Percentiles rank a stretch among this genome's conserved stretches.
Conservation (phyloP, 2,888 invertebrate genomes). For the Graphium colonna region DNA sequence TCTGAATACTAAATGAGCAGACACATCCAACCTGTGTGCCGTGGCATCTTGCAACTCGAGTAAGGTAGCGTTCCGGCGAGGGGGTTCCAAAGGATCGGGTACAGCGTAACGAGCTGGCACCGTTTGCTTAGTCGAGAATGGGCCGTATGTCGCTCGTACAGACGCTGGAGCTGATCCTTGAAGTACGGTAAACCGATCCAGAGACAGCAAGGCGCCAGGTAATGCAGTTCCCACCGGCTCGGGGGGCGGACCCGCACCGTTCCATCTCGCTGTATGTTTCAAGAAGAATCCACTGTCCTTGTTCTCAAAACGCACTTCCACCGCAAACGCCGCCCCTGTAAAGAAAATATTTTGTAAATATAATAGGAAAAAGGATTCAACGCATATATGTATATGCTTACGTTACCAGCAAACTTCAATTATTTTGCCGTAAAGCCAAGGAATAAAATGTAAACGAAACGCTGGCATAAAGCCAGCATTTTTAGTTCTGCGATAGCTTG, state of each 20-base stretch:
- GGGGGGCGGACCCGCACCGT: slow-evolving; percentile 74
- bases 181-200: slow-evolving; percentile 94
- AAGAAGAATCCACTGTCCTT: slow-evolving; percentile 95
- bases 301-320: slow-evolving; percentile 95
- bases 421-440: slow-evolving; percentile 57
- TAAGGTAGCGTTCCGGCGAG: slow-evolving; percentile 79
- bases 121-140: slow-evolving; percentile 96
- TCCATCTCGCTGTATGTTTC: slow-evolving; percentile 89
- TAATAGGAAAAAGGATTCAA: no score
- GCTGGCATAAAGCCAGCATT: slow-evolving; percentile 63
- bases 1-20: slow-evolving; percentile 94
- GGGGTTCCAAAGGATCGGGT: slow-evolving; percentile 88
- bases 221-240: slow-evolving; percentile 70
- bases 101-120: slow-evolving; percentile 94
- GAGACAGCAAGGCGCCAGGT: slow-evolving; percentile 86
- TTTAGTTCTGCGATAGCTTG: slow-evolving; percentile 44
- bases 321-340: slow-evolving; percentile 84
- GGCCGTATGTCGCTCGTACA: slow-evolving; percentile 95
- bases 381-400: no score
- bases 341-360: slow-evolving; percentile 29
- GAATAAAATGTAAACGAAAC: slow-evolving; percentile 61
- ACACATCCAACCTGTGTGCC: slow-evolving; percentile 91
- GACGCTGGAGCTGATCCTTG: slow-evolving; percentile 95
- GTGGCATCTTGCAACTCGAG: slow-evolving; percentile 81
- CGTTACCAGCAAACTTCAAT: slow-evolving; percentile 57